Conservation (phyloP, 1,140 invertebrate genomes). For the Drosophila lini region DNA sequence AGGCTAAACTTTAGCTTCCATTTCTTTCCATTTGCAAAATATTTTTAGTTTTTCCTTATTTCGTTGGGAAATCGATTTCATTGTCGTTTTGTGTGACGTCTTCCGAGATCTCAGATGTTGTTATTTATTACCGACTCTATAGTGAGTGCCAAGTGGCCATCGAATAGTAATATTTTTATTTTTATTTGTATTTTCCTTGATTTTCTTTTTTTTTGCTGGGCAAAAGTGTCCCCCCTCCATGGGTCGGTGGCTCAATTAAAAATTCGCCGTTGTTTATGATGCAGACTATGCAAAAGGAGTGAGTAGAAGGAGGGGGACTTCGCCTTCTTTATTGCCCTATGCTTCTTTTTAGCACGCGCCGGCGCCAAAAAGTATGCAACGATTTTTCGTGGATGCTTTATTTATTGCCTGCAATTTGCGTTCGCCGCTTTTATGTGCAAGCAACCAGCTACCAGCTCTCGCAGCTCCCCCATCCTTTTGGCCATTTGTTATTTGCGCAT, state of each 20-base stretch:
- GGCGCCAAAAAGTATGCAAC: conserved; percentile 64
- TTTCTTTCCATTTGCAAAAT: neutral
- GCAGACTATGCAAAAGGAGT: conserved; percentile 10
- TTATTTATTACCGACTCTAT: conserved; percentile 53
- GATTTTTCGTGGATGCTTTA: conserved; percentile 74
- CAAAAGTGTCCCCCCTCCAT: neutral
- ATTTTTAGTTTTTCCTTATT: conserved; percentile 30
- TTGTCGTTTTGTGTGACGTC: conserved; percentile 46
- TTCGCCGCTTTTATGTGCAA: conserved; percentile 60
- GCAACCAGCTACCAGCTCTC: conserved; percentile 10
- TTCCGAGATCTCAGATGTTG: conserved; percentile 39
- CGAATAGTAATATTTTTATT: conserved; percentile 3
- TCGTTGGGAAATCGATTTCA: conserved; percentile 54
- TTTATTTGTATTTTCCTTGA: neutral
- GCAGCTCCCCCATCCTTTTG: neutral
- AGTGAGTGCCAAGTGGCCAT: conserved; percentile 19
- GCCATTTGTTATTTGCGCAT: conserved; percentile 26
- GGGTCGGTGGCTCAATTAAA: conserved; percentile 38
- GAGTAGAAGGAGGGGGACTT: neutral
- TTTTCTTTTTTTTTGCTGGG: neutral
- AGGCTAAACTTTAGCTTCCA: no score
- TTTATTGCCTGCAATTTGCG: conserved; percentile 74
- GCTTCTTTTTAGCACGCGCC: conserved; percentile 14
- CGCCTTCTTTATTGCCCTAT: conserved; percentile 11
- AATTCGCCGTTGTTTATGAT: conserved; percentile 42